A percentile compares a stretch with the other conserved stretches of the same genome.
Conservation (phyloP, 1,140 invertebrate species). For the Drosophila subobscura region DNA sequence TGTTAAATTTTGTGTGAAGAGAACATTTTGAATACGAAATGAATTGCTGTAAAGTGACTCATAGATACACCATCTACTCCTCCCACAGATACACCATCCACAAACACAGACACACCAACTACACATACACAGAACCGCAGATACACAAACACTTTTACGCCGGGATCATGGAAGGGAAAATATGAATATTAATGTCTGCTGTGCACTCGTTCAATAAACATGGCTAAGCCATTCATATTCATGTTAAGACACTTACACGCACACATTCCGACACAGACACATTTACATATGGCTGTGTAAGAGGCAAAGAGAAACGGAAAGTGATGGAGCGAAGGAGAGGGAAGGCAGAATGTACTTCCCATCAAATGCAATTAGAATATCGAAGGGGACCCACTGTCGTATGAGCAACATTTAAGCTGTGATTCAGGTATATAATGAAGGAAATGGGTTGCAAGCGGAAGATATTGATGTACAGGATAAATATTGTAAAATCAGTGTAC, state of each 20-base stretch:
- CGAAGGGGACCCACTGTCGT: slow-evolving; percentile 33
- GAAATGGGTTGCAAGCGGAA: neutral
- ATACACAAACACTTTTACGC: slow-evolving; percentile 3
- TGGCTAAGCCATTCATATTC: slow-evolving; percentile 32
- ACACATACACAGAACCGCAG: neutral
- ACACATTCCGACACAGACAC: neutral
- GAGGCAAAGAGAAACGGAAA: slow-evolving; percentile 2
- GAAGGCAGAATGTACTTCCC: neutral
- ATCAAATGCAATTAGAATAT: slow-evolving; percentile 23
- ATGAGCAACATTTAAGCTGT: slow-evolving; percentile 37
- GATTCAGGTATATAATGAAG: slow-evolving; percentile 5
- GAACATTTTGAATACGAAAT: slow-evolving; percentile 28
- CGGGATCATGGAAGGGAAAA: slow-evolving; percentile 17
- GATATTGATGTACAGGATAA: too few relatives aligned
- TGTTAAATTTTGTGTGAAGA: slow-evolving; percentile 32
- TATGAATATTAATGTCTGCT: slow-evolving; percentile 58
- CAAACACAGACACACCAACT: too few relatives aligned
- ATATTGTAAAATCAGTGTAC: too few relatives aligned
- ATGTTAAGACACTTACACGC: slow-evolving; percentile 21
- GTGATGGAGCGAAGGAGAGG: too few relatives aligned
- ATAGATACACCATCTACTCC: too few relatives aligned
- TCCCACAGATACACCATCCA: too few relatives aligned
- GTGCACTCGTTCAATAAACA: slow-evolving; percentile 46
- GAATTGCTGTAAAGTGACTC: slow-evolving; percentile 8
- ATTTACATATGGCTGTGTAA: slow-evolving; percentile 13